A percentile compares a stretch with the other conserved stretches of the same genome.
phyloP scores from a whole-genome alignment of 2,113 vertebrate species.

The Mionectes macconnelli region DNA sequence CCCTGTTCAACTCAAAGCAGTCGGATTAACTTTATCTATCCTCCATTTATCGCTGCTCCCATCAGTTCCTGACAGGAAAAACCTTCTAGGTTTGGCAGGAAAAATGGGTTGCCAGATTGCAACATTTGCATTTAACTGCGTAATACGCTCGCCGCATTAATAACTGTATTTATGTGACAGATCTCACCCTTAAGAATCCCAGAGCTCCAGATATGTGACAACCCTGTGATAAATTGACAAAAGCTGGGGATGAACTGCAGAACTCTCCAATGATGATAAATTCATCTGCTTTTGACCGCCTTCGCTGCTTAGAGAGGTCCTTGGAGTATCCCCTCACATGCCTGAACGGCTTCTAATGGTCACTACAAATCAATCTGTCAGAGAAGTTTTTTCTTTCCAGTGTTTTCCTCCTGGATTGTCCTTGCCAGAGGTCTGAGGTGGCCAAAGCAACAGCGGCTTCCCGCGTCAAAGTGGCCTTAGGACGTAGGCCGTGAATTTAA shows the following conservation, averaged over 20 bases:
- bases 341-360: constrained; percentile 19
- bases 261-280: constrained; percentile 16
- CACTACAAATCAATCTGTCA: constrained; percentile 48
- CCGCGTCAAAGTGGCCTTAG: not conserved
- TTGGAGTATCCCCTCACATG: constrained; percentile 7
- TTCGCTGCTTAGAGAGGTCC: not conserved
- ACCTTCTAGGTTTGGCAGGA: constrained; percentile 38
- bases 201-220: not conserved
- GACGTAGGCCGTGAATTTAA: not conserved
- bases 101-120: constrained; percentile 51
- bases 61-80: constrained; percentile 56
- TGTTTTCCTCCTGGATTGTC: not conserved
- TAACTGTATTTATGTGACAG: constrained; percentile 49
- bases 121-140: constrained; percentile 46
- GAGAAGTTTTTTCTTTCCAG: not conserved
- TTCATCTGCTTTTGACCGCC: constrained; percentile 19
- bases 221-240: not conserved
- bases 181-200: constrained; percentile 37
- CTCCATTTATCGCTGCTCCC: constrained; percentile 40
- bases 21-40: constrained; percentile 64
- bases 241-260: constrained; percentile 32
- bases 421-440: not conserved
- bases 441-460: not conserved
- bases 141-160: constrained; percentile 4
- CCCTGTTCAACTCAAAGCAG: constrained; percentile 43